These are phyloP conservation scores for Metopia argyrocephala DNA, from an alignment of 2,888 invertebrate genomes.

Conservation along the genomic window DNA sequence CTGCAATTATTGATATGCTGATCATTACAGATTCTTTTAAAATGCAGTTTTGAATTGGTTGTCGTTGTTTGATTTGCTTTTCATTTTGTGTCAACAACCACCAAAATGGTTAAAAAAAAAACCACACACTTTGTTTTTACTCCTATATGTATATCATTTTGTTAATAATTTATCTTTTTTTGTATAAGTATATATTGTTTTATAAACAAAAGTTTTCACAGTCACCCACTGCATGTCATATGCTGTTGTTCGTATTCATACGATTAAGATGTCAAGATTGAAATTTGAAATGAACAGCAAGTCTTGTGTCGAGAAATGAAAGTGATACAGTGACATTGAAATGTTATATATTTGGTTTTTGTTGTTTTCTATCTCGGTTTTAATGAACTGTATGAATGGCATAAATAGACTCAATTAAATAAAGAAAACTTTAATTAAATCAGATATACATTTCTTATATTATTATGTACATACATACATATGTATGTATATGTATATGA, in stretches of 20 bases:
- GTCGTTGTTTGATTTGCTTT: conserved; percentile 35
- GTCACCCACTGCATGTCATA: conserved; percentile 37
- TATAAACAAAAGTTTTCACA: conserved; percentile 44
- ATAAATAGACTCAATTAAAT: not conserved
- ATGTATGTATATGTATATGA: too few species aligned
- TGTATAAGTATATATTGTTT: not conserved
- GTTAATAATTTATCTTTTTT: conserved; percentile 5
- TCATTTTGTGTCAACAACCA: conserved; percentile 33
- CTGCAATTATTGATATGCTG: conserved; percentile 1
- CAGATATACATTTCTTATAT: conserved; percentile 10
- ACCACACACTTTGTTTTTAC: conserved; percentile 33
- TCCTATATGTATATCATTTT: not conserved
- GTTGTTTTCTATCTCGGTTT: not conserved
- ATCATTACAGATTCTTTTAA: conserved; percentile 36
- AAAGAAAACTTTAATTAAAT: not conserved
- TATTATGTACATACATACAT: not conserved
- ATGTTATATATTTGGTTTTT: too few species aligned
- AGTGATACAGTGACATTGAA: conserved; percentile 62
- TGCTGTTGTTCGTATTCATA: conserved; percentile 3
- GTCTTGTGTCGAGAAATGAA: conserved; percentile 34
- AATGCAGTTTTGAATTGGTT: conserved; percentile 18
- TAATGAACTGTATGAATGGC: conserved; percentile 27
- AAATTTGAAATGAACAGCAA: conserved; percentile 26
- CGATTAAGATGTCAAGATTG: conserved; percentile 55
- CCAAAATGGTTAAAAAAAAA: not conserved